Conservation (phyloP, 2,888 invertebrate genomes). For the Baccha elongata region DNA sequence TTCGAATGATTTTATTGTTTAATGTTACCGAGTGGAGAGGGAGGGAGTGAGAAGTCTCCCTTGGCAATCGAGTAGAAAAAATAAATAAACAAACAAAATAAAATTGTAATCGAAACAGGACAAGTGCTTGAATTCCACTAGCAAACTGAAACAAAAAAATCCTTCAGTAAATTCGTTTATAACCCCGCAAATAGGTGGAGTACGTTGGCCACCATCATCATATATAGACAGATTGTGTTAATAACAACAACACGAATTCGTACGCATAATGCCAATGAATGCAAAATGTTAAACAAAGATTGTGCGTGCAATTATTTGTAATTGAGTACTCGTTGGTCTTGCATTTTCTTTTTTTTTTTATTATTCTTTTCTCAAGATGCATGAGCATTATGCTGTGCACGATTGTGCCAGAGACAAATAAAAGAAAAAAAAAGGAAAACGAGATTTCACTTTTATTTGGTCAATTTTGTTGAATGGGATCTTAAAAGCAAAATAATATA, state of each 20-base stretch:
- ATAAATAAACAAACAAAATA: conserved; percentile 2
- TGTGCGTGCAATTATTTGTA: conserved; percentile 74
- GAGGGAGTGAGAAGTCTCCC: neutral
- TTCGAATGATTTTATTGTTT: conserved; percentile 67
- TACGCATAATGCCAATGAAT: conserved; percentile 71
- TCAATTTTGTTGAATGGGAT: conserved; percentile 41
- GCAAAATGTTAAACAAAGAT: conserved; percentile 72
- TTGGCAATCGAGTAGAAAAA: neutral
- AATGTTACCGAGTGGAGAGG: conserved; percentile 38
- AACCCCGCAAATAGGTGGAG: conserved; percentile 22
- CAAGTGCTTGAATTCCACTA: conserved; percentile 53
- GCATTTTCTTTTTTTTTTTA: conserved; percentile 2
- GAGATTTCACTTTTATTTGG: conserved; percentile 67
- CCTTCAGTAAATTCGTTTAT: conserved; percentile 34
- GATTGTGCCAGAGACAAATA: conserved; percentile 43
- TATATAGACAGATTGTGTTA: conserved; percentile 23
- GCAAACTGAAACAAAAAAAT: conserved; percentile 21
- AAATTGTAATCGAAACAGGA: conserved; percentile 29
- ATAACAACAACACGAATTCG: conserved; percentile 61
- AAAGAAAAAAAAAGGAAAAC: conserved; percentile 11
- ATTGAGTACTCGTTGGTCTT: conserved; percentile 70
- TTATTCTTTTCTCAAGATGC: conserved; percentile 3
- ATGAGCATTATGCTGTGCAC: conserved; percentile 35
- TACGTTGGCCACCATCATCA: neutral
- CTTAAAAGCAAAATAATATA: conserved; percentile 11